These are phyloP conservation scores for Drosophila atroscutellata DNA, from an alignment of 2,888 invertebrate species.

Conservation along the genomic window DNA sequence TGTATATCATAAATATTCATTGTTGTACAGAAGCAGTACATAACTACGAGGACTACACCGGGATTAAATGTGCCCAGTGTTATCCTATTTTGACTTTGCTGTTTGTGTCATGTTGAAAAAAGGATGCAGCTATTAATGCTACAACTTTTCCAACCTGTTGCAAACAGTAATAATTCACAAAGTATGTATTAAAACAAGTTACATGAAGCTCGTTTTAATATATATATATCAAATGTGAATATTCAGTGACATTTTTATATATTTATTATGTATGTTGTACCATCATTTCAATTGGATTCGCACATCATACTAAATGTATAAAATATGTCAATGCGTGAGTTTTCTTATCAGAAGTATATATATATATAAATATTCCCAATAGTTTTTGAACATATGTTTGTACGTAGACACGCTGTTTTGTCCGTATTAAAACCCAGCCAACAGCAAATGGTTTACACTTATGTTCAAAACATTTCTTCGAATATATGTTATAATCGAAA, in stretches of 20 bases:
- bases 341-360: neutral
- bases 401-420: neutral
- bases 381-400: neutral
- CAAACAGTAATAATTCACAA: constrained; percentile 19
- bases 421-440: neutral
- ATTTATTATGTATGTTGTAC: constrained; percentile 2
- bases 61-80: constrained; percentile 14
- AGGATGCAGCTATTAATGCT: neutral
- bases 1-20: constrained; percentile 50
- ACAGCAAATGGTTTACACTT: neutral
- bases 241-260: constrained; percentile 1
- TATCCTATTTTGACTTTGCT: constrained; percentile 38
- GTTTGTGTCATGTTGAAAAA: constrained; percentile 23
- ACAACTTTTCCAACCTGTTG: constrained; percentile 1
- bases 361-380: neutral
- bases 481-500: neutral
- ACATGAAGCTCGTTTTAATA: constrained; percentile 2
- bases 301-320: neutral
- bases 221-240: neutral
- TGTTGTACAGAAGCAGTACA: constrained; percentile 20
- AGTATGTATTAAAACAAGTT: constrained; percentile 1
- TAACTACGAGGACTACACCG: constrained; percentile 47
- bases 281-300: constrained; percentile 7
- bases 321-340: neutral
- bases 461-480: neutral